These are phyloP conservation scores for Zaprionus nigranus DNA, from an alignment of 1,140 invertebrate species.

Conservation along the genomic window DNA sequence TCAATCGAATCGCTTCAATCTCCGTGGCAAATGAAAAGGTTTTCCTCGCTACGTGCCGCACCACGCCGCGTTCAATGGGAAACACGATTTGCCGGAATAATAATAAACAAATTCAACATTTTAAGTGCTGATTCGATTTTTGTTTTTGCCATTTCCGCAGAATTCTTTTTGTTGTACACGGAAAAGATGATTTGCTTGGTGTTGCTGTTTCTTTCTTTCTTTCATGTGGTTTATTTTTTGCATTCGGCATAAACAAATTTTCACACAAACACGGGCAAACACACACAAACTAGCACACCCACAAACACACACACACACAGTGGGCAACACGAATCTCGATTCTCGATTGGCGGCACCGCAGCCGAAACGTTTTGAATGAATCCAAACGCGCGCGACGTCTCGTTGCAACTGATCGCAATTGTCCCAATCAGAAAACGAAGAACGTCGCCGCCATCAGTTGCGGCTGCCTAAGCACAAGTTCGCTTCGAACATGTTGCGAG, in stretches of 20 bases:
- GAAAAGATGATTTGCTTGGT: constrained; percentile 44
- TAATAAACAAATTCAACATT: constrained; percentile 50
- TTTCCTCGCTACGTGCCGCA: constrained; percentile 44
- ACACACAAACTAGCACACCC: constrained; percentile 32
- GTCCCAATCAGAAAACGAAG: constrained; percentile 42
- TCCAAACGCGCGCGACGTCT: constrained; percentile 68
- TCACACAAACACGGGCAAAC: constrained; percentile 43
- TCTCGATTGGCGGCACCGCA: constrained; percentile 6
- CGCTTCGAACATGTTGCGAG: constrained; percentile 56
- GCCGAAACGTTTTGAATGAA: constrained; percentile 58
- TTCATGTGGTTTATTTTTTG: constrained; percentile 45
- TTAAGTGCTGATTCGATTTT: constrained; percentile 58
- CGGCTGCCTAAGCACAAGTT: constrained; percentile 1
- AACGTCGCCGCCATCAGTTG: constrained; percentile 15
- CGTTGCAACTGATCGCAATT: constrained; percentile 61
- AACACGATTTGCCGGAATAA: constrained; percentile 44
- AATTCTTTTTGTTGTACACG: constrained; percentile 46
- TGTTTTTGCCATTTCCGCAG: constrained; percentile 54
- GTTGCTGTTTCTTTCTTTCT: constrained; percentile 20
- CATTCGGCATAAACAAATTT: constrained; percentile 66
- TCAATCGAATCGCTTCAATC: constrained; percentile 71
- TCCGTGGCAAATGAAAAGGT: constrained; percentile 56
- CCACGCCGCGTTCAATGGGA: constrained; percentile 51
- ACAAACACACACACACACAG: constrained; percentile 34
- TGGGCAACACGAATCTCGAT: constrained; percentile 16